Conservation (phyloP, 2,797 vertebrate genomes). For the Varecia variegata region DNA sequence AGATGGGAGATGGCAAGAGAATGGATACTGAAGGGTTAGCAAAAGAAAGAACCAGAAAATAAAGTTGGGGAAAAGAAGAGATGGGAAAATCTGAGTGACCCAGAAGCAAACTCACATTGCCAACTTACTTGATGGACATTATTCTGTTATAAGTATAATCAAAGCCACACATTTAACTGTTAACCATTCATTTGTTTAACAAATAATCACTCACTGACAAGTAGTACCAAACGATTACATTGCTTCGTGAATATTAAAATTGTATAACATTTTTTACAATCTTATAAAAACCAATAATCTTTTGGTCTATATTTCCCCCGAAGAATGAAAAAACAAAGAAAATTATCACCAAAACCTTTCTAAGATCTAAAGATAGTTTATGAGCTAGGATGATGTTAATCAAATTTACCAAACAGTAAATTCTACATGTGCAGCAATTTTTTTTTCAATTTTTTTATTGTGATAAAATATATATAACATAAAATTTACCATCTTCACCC, state of each 20-base stretch:
- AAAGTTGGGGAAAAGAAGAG: background rate
- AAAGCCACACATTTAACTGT: background rate
- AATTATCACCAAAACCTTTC: background rate
- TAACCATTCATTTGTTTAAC: background rate
- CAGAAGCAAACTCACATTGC: background rate
- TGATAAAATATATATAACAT: background rate
- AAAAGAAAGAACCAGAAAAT: slow-evolving; percentile 9
- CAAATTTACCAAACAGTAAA: background rate
- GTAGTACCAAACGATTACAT: background rate
- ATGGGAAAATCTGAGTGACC: background rate
- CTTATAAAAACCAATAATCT: background rate
- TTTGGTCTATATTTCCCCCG: background rate
- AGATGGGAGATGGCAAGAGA: background rate
- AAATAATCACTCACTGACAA: background rate
- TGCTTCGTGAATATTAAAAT: background rate
- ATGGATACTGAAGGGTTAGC: background rate
- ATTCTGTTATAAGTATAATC: background rate
- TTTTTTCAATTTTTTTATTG: background rate
- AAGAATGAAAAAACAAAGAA: background rate
- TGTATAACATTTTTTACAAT: background rate
- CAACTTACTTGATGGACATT: background rate
- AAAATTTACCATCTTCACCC: background rate
- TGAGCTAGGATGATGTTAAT: background rate
- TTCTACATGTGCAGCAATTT: background rate
- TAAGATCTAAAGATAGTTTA: background rate